phyloP scores from a whole-genome alignment of 1,140 invertebrate species.

The Melitaea cinxia region DNA sequence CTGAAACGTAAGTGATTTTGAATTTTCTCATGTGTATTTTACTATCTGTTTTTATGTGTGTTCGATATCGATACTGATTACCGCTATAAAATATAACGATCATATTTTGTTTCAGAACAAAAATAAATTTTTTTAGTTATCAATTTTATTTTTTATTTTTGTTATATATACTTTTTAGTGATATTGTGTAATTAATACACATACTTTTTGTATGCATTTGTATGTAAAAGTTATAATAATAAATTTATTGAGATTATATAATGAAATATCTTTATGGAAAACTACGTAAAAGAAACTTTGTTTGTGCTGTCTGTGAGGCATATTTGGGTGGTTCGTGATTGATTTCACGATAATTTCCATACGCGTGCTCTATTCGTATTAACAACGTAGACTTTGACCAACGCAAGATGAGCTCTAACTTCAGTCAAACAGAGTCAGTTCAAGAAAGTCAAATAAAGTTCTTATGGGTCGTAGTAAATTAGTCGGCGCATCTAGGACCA shows the following conservation, averaged over 20 bases:
- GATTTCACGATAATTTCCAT: slow-evolving; percentile 80
- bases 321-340: slow-evolving; percentile 77
- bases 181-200: neutral
- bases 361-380: slow-evolving; percentile 76
- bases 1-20: slow-evolving; percentile 81
- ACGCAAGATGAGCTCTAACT: slow-evolving; percentile 35
- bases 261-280: slow-evolving; percentile 63
- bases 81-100: slow-evolving; percentile 63
- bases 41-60: slow-evolving; percentile 78
- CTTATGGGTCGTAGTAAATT: slow-evolving; percentile 49
- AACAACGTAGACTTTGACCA: slow-evolving; percentile 66
- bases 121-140: too few species aligned
- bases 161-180: neutral
- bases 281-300: slow-evolving; percentile 62
- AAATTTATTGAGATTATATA: neutral
- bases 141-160: neutral
- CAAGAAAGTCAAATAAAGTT: slow-evolving; percentile 44
- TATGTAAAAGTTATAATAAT: neutral
- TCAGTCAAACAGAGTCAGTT: slow-evolving; percentile 31
- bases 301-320: slow-evolving; percentile 68
- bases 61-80: slow-evolving; percentile 69
- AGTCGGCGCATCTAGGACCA: slow-evolving; percentile 66
- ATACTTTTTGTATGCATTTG: too few species aligned
- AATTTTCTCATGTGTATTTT: slow-evolving; percentile 81
- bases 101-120: slow-evolving; percentile 26